phyloP scores from a whole-genome alignment of 1,140 invertebrate genomes.

The Araneus ventricosus region DNA sequence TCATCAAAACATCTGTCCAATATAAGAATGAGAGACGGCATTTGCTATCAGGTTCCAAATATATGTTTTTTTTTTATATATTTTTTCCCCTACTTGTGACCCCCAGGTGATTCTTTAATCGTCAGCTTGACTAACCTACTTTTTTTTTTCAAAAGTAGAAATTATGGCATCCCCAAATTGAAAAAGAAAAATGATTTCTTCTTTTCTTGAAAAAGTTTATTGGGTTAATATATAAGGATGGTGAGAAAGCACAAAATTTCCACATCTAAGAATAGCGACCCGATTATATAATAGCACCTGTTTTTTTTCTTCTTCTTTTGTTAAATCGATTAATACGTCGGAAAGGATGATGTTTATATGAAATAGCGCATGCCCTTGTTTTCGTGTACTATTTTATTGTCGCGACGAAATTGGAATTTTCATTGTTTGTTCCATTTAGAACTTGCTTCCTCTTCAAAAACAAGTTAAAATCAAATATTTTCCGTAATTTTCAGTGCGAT shows the following conservation, averaged over 20 bases:
- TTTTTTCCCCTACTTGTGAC: neutral
- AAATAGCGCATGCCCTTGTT: neutral
- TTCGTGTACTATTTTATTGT: neutral
- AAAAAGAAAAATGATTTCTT: neutral
- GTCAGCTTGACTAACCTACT: slow-evolving; percentile 11
- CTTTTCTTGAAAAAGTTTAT: neutral
- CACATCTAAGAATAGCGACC: slow-evolving; percentile 2
- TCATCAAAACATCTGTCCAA: slow-evolving; percentile 25
- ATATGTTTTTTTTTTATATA: neutral
- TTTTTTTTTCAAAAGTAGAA: slow-evolving; percentile 17
- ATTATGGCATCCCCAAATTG: neutral
- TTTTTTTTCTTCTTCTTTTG: neutral
- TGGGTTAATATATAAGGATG: neutral
- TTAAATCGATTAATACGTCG: neutral
- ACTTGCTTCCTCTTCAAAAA: neutral
- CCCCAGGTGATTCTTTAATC: slow-evolving; percentile 22
- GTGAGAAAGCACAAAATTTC: neutral
- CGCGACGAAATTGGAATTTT: neutral
- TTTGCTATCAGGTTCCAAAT: neutral
- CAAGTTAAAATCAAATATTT: neutral
- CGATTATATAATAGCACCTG: neutral
- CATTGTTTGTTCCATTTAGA: neutral
- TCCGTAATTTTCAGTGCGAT: neutral
- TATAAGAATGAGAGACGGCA: neutral
- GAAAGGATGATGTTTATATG: neutral